These are phyloP conservation scores for Argyresthia albistria DNA, from an alignment of 2,888 invertebrate genomes.

Conservation along the genomic window DNA sequence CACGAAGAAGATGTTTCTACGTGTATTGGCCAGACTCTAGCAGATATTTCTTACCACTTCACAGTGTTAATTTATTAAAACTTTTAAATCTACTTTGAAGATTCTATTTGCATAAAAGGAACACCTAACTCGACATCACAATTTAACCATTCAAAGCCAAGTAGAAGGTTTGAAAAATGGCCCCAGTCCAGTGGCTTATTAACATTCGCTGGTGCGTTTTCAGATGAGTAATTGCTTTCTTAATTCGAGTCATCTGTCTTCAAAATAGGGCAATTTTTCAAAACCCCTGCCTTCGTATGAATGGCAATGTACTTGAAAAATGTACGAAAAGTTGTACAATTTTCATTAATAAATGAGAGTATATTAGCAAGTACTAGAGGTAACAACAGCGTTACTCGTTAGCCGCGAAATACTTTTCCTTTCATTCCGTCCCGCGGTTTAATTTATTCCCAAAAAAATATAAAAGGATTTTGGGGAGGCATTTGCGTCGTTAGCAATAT, in stretches of 20 bases:
- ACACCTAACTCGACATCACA: too few relatives aligned
- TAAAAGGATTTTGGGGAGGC: slow-evolving; percentile 68
- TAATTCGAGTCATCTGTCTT: slow-evolving; percentile 72
- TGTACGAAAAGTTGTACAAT: slow-evolving; percentile 18
- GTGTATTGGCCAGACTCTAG: too few relatives aligned
- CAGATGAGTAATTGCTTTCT: slow-evolving; percentile 72
- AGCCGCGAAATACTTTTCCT: slow-evolving; percentile 17
- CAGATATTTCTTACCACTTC: too few relatives aligned
- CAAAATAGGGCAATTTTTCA: slow-evolving; percentile 69
- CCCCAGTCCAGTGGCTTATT: slow-evolving; percentile 56
- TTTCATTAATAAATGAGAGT: too few relatives aligned
- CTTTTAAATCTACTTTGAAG: too few relatives aligned
- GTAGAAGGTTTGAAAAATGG: slow-evolving; percentile 43
- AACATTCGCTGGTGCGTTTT: slow-evolving; percentile 64
- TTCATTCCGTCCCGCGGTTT: slow-evolving; percentile 43
- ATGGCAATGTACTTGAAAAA: slow-evolving; percentile 14
- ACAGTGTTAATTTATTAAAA: too few relatives aligned
- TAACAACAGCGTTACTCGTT: neutral
- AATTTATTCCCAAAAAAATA: slow-evolving; percentile 67
- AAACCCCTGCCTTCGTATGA: slow-evolving; percentile 36
- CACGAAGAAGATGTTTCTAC: too few relatives aligned
- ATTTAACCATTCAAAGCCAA: slow-evolving; percentile 13
- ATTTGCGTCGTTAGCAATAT: slow-evolving; percentile 67
- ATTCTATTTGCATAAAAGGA: too few relatives aligned
- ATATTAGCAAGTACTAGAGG: neutral